Evolutionary conservation across 1,140 invertebrate species (phyloP).

Genomic region (Nautilus pompilius): DNA sequence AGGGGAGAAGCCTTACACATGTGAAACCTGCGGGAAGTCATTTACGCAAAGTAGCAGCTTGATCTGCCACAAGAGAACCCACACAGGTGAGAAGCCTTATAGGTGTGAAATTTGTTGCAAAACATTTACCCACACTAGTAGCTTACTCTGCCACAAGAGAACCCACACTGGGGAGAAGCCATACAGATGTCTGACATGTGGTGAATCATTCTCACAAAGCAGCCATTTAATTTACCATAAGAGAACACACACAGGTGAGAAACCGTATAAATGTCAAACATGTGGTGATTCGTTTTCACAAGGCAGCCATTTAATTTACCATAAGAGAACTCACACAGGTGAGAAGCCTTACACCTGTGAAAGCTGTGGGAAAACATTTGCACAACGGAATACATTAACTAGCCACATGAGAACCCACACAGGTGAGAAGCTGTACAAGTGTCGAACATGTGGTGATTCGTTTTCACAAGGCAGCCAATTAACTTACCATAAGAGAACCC

Average conservation of each 20-base stretch:
- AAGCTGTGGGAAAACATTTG: not conserved
- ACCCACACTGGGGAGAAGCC: constrained; percentile 3
- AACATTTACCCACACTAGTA: not conserved
- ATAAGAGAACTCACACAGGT: not conserved
- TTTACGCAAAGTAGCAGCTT: constrained; percentile 71
- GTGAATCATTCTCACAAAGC: not conserved
- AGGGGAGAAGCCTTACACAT: constrained; percentile 72
- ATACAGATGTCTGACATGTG: not conserved
- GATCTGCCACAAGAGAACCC: constrained; percentile 23
- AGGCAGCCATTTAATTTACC: not conserved
- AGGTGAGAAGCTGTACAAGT: not conserved
- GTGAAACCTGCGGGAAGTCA: constrained; percentile 67
- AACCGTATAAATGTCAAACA: not conserved
- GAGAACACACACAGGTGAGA: not conserved
- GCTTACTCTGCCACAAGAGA: not conserved
- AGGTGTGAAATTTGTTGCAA: not conserved
- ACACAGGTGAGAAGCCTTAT: constrained; percentile 29
- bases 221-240: not conserved
- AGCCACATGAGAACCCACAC: not conserved
- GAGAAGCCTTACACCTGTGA: not conserved
- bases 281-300: not conserved
- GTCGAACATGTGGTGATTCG: no score
- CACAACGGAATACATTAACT: not conserved
- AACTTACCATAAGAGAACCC: no score
- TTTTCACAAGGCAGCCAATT: no score